phyloP scores from a whole-genome alignment of 2,797 vertebrate species.

The Muscicapa striata region DNA sequence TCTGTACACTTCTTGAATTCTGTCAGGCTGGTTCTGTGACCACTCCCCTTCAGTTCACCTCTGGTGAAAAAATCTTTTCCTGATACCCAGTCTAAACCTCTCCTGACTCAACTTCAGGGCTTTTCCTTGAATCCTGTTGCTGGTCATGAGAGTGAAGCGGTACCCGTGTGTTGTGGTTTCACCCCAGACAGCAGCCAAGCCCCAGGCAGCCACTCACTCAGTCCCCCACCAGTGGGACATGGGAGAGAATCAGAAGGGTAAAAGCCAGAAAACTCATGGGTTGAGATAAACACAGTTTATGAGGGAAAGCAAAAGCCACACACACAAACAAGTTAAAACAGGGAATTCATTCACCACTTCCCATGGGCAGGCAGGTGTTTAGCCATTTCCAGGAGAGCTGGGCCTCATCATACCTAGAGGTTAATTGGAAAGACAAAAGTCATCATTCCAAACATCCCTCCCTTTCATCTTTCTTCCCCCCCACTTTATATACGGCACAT shows the following conservation, averaged over 20 bases:
- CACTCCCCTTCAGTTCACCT: background rate
- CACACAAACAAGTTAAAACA: background rate
- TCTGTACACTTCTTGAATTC: background rate
- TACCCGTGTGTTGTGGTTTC: rapidly evolving
- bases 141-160: rapidly evolving
- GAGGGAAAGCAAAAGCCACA: background rate
- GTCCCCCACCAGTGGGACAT: background rate
- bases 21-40: background rate
- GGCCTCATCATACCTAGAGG: no score
- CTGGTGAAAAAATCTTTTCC: background rate
- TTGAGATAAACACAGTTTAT: background rate
- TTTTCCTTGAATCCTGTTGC: background rate
- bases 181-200: background rate
- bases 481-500: background rate
- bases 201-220: background rate
- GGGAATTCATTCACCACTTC: background rate
- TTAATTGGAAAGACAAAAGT: background rate
- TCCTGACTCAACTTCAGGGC: background rate
- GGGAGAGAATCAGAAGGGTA: background rate
- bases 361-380: background rate
- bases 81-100: rapidly evolving
- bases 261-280: background rate
- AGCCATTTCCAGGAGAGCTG: background rate
- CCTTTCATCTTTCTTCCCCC: background rate
- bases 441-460: background rate